Percentiles rank a stretch among this genome's conserved stretches.
These are phyloP conservation scores for Danio tinwini DNA, from an alignment of 2,797 vertebrate species.

Conservation along the genomic window DNA sequence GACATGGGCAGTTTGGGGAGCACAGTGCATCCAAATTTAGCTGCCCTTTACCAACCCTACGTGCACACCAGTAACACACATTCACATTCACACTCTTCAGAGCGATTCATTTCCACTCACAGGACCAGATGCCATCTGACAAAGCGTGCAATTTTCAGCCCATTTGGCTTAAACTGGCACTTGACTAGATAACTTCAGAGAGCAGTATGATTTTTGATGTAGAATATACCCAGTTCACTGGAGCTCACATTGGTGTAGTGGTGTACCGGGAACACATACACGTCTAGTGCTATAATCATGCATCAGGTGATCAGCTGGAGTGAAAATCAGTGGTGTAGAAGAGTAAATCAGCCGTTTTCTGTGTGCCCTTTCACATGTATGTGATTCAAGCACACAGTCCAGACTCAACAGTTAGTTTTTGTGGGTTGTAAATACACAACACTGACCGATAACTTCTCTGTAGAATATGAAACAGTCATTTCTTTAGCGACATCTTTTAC, in stretches of 20 bases:
- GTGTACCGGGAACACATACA: neutral
- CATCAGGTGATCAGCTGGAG: neutral
- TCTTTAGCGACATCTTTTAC: no score
- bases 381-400: neutral
- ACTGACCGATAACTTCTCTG: no score
- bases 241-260: neutral
- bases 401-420: no score
- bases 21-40: neutral
- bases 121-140: constrained; percentile 29
- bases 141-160: constrained; percentile 19
- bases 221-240: neutral
- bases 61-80: neutral
- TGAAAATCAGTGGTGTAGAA: neutral
- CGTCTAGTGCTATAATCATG: neutral
- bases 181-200: constrained; percentile 6
- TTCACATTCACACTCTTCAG: neutral
- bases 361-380: neutral
- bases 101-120: neutral
- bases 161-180: constrained; percentile 11
- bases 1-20: constrained; percentile 7
- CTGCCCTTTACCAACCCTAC: neutral
- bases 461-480: no score
- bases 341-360: neutral
- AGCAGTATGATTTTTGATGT: constrained; percentile 5
- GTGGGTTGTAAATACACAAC: no score